These are phyloP conservation scores for Vombatus ursinus DNA, from an alignment of 2,113 vertebrate species.

Conservation along the genomic window DNA sequence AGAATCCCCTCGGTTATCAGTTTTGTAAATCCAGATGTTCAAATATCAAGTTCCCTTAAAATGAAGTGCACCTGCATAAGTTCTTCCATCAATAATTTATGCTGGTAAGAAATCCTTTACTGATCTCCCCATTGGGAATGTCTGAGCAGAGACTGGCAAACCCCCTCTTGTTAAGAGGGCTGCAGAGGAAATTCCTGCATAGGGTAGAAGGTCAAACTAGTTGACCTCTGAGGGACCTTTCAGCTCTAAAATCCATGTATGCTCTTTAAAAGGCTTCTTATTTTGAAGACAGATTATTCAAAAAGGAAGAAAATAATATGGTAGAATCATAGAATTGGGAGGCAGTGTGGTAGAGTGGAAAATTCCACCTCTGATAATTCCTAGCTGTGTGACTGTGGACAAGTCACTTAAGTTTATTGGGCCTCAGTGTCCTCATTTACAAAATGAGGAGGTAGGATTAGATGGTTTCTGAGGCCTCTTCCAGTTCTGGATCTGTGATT, in stretches of 20 bases:
- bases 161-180: background rate
- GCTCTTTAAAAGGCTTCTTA: background rate
- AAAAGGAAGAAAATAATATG: background rate
- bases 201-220: background rate
- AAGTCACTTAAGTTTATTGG: background rate
- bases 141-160: background rate
- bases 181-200: background rate
- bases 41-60: background rate
- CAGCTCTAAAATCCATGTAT: background rate
- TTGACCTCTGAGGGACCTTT: background rate
- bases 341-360: background rate
- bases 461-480: background rate
- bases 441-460: background rate
- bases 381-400: background rate
- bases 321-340: background rate
- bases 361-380: background rate
- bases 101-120: background rate
- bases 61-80: background rate
- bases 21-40: background rate
- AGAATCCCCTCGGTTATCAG: background rate
- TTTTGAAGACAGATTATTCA: background rate
- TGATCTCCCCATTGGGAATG: background rate
- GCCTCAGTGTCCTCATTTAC: no score
- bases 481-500: background rate
- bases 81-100: background rate